Conservation (phyloP, 1,140 invertebrate species). For the Lepidurus apus region DNA sequence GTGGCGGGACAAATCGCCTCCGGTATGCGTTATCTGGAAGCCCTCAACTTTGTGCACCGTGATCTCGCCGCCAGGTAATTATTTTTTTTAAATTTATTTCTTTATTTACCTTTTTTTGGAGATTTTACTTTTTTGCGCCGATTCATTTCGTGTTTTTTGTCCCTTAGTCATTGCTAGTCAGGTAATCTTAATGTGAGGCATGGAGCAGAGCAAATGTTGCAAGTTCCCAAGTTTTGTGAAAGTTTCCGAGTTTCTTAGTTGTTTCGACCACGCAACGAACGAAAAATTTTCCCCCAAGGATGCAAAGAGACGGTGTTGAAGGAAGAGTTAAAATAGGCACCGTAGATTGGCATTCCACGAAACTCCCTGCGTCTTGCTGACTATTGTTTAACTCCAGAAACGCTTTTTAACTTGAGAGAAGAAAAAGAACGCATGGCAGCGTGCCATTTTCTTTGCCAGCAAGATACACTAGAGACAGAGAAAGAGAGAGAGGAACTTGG, state of each 20-base stretch:
- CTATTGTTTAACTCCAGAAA: constrained; percentile 8
- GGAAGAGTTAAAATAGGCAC: constrained; percentile 21
- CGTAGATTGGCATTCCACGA: constrained; percentile 8
- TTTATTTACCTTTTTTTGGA: not conserved
- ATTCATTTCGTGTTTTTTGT: not conserved
- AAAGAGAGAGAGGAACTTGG: not conserved
- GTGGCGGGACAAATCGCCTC: constrained; percentile 78
- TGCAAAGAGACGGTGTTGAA: not conserved
- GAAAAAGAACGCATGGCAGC: not conserved
- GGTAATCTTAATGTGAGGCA: not conserved
- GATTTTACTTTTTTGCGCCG: no score
- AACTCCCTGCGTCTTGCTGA: not conserved
- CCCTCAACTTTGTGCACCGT: constrained; percentile 72
- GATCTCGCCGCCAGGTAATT: constrained; percentile 66
- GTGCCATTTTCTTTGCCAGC: not conserved
- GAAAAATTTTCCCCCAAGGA: not conserved
- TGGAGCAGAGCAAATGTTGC: not conserved
- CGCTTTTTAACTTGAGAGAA: constrained; percentile 5
- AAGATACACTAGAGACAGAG: not conserved
- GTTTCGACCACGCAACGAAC: not conserved
- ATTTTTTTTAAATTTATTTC: not conserved
- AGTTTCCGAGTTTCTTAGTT: not conserved
- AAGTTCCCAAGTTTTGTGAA: not conserved
- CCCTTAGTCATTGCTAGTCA: not conserved
- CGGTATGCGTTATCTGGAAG: constrained; percentile 78